These are phyloP conservation scores for Drosophila kambysellisi DNA, from an alignment of 2,888 invertebrate species.

Conservation along the genomic window DNA sequence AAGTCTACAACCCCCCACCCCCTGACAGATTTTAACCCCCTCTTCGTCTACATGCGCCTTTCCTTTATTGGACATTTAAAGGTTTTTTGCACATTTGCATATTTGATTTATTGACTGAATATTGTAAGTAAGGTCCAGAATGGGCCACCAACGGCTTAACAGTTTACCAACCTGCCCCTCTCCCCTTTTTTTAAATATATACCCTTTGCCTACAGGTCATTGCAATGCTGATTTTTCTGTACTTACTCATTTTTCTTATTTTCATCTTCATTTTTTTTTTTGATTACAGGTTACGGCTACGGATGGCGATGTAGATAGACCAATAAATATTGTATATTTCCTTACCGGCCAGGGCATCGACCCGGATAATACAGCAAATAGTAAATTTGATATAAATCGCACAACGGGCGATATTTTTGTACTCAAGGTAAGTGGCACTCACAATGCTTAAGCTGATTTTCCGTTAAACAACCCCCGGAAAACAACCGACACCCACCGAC, in stretches of 20 bases:
- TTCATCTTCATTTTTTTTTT: constrained; percentile 10
- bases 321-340: constrained; percentile 98
- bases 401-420: constrained; percentile 98
- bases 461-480: not conserved
- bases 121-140: constrained; percentile 69
- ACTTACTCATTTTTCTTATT: constrained; percentile 3
- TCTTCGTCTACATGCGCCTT: not conserved
- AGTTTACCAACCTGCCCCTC: constrained; percentile 6
- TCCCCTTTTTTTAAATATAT: not conserved
- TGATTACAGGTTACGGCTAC: constrained; percentile 94
- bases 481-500: not conserved
- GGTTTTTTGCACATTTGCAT: constrained; percentile 75
- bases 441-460: constrained; percentile 33
- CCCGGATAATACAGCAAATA: constrained; percentile 97
- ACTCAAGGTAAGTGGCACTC: constrained; percentile 90
- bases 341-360: constrained; percentile 98
- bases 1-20: not conserved
- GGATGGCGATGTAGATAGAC: constrained; percentile 98
- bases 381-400: constrained; percentile 98
- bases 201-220: constrained; percentile 17
- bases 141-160: constrained; percentile 48
- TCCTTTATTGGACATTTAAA: constrained; percentile 80
- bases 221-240: constrained; percentile 44
- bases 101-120: constrained; percentile 77
- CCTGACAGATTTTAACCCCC: not conserved